phyloP scores from a whole-genome alignment of 2,797 vertebrate species.

The Typhlichthys subterraneus region DNA sequence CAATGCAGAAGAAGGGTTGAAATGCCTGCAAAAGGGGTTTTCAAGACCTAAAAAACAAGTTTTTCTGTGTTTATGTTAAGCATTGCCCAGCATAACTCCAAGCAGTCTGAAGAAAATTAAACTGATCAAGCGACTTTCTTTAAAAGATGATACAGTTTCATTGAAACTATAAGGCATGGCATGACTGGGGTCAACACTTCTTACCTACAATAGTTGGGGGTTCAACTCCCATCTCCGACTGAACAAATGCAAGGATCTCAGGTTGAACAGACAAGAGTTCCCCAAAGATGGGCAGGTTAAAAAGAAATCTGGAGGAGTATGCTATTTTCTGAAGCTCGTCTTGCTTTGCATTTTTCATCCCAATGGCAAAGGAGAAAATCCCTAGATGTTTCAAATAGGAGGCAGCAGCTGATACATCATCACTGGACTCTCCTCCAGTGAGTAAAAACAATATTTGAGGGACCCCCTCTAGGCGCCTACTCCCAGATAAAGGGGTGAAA shows the following conservation, averaged over 20 bases:
- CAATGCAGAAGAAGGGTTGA: conserved; percentile 17
- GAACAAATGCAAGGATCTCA: conserved; percentile 71
- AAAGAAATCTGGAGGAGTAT: conserved; percentile 68
- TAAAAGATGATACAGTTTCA: conserved; percentile 58
- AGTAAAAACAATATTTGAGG: conserved; percentile 77
- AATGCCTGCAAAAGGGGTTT: conserved; percentile 9
- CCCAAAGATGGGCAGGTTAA: conserved; percentile 69
- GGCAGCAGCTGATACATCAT: conserved; percentile 67
- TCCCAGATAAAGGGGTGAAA: conserved; percentile 69
- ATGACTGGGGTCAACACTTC: conserved; percentile 36
- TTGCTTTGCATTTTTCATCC: conserved; percentile 67
- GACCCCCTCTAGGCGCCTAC: conserved; percentile 67
- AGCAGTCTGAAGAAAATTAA: conserved; percentile 51
- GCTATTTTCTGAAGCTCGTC: conserved; percentile 71
- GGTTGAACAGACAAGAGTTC: conserved; percentile 76
- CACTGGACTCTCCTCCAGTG: conserved; percentile 71
- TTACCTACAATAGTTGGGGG: conserved; percentile 71
- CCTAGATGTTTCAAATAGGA: conserved; percentile 59
- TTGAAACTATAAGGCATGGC: conserved; percentile 38
- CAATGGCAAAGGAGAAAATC: conserved; percentile 70
- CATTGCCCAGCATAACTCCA: conserved; percentile 24
- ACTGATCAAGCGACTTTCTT: conserved; percentile 50
- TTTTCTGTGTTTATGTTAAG: conserved; percentile 12
- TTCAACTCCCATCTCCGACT: conserved; percentile 63
- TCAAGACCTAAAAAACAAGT: conserved; percentile 31